Evolutionary conservation across 1,140 invertebrate genomes (phyloP).

Genomic region (Aradophagus sp.): DNA sequence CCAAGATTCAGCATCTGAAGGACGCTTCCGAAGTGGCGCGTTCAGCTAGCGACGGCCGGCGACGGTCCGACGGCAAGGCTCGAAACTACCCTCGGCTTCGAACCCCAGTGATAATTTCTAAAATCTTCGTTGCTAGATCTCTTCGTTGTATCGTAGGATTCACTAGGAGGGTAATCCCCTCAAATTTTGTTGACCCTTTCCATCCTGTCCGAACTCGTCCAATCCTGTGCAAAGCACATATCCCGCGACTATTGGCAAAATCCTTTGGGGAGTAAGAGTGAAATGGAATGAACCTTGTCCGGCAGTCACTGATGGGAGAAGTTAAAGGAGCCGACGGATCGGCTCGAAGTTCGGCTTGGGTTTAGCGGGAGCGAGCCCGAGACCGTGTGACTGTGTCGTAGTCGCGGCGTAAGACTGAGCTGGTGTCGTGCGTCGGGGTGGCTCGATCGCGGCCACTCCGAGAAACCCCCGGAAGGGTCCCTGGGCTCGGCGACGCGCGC

Average conservation of each 20-base stretch:
- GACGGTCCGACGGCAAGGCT: constrained; percentile 4
- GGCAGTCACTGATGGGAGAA: too few relatives aligned
- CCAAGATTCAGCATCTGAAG: too few relatives aligned
- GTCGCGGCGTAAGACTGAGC: constrained; percentile 75
- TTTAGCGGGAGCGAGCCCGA: constrained; percentile 49
- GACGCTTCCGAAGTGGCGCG: background rate
- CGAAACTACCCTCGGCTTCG: background rate
- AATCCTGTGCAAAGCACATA: too few relatives aligned
- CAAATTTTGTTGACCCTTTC: too few relatives aligned
- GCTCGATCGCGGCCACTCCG: constrained; percentile 65
- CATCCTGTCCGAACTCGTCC: too few relatives aligned
- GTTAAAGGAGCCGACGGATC: too few relatives aligned
- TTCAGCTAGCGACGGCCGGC: constrained; percentile 21
- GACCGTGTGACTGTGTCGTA: constrained; percentile 67
- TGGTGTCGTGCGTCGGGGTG: constrained; percentile 67
- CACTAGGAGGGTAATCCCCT: too few relatives aligned
- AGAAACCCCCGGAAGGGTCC: constrained; percentile 63
- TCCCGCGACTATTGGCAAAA: too few relatives aligned
- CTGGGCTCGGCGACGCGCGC: constrained; percentile 52
- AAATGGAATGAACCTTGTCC: too few relatives aligned
- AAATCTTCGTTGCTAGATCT: constrained; percentile 8
- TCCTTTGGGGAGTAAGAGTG: too few relatives aligned
- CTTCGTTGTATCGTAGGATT: constrained; percentile 26
- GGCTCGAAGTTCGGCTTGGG: constrained; percentile 1
- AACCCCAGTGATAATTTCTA: too few relatives aligned